phyloP scores from a whole-genome alignment of 1,140 invertebrate species.

The Lepidostoma basale region DNA sequence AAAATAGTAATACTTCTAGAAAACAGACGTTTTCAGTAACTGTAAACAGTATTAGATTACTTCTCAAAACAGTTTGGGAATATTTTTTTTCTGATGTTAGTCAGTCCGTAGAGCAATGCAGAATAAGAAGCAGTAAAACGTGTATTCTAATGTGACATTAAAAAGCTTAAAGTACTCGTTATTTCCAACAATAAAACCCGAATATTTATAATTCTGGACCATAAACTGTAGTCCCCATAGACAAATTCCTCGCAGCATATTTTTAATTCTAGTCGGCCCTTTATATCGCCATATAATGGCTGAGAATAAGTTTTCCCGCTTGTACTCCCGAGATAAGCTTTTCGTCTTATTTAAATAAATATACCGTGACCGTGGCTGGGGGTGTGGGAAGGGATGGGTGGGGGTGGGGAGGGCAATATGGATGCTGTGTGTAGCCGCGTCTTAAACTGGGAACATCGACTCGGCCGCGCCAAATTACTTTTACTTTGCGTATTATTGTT shows the following conservation, averaged over 20 bases:
- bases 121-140: too few species aligned
- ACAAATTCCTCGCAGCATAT: background rate
- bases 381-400: conserved; percentile 20
- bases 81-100: too few species aligned
- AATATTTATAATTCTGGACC: conserved; percentile 4
- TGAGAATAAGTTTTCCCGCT: conserved; percentile 40
- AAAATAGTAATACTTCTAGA: too few species aligned
- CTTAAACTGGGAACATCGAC: conserved; percentile 15
- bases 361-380: conserved; percentile 29
- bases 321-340: conserved; percentile 33
- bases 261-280: conserved; percentile 26
- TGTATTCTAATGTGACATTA: too few species aligned
- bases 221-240: background rate
- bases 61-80: too few species aligned
- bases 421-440: conserved; percentile 33
- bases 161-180: background rate
- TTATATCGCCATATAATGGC: conserved; percentile 43
- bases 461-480: conserved; percentile 13
- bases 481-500: background rate
- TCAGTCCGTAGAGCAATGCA: too few species aligned
- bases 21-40: too few species aligned
- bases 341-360: conserved; percentile 46
- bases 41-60: too few species aligned
- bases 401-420: conserved; percentile 32
- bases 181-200: conserved; percentile 2